Base-by-base conservation (phyloP, 2,797 vertebrate genomes). In the Gila robusta region DNA sequence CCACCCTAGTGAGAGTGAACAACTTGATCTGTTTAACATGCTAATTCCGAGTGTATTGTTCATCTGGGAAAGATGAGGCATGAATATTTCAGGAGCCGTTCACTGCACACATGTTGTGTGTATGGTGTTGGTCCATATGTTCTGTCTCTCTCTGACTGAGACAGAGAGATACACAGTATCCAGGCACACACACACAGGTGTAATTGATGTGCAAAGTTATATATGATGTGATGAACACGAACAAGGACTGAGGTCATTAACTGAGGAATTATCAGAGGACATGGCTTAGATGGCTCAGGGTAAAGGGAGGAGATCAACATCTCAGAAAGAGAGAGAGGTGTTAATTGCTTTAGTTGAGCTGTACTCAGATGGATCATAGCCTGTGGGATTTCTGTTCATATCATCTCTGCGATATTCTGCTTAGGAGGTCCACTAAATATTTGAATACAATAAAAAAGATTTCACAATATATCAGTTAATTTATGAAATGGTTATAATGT, bases 21-120 rank as follows among this genome's bases (percentile, higher is more conserved):
- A 28, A 66, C 32, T 23, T 14, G 54, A 44, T 73, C 37, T 62
- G 82, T 77, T 17, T 77, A 11, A 17, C 39, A 76, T 70, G 72
- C 39, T 84, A 86, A 73, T 81, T 83, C 52, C 32, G 82, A 49
- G 62, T 67, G 26, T 78, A 81, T 77, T 49, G 64, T 85, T 88
- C 84, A 87, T 78, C 32, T 56, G 41, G 52, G 26, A 80, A 83
- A 77, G 35, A 76, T 47, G 54, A 85, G 62, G 32, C 59, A 41
- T 85, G 41, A 79, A 88, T 89, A 86, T 83, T 91, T 89, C 26
- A 84, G 73, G 11, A 81, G 77, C 8, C 23, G 62, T 89, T 84
- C 37, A 54, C 28, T 62, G 62, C 59, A 70, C 67, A 62, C 79
- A 69, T 83, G 78, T 56, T 82, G 83, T 80, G 78, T 11, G 71